Evolutionary conservation across 2,888 invertebrate genomes (phyloP).

Genomic region (Cryptophagus acutangulus): DNA sequence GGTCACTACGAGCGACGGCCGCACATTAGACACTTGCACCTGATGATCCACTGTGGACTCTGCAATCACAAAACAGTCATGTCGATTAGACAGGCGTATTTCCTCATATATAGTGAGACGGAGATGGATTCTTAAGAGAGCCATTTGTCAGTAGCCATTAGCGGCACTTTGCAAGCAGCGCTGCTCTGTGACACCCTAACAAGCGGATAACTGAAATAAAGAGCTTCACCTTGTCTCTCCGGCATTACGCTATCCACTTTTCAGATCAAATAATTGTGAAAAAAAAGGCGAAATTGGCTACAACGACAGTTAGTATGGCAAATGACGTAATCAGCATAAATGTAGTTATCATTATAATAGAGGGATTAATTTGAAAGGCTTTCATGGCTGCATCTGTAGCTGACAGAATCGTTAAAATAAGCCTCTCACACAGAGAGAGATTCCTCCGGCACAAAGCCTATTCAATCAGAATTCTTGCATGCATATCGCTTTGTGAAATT

Average conservation of each 20-base stretch:
- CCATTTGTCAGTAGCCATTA: slow-evolving; percentile 44
- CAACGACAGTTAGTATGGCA: too few relatives aligned
- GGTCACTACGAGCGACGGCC: slow-evolving; percentile 37
- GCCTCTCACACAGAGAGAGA: too few relatives aligned
- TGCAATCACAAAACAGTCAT: slow-evolving; percentile 34
- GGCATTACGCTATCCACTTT: slow-evolving; percentile 38
- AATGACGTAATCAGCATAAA: slow-evolving; percentile 32
- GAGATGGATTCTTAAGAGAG: slow-evolving; percentile 30
- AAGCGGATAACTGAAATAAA: slow-evolving; percentile 45
- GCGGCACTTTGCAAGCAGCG: slow-evolving; percentile 41
- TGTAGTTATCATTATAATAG: slow-evolving; percentile 30
- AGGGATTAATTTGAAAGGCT: slow-evolving; percentile 33
- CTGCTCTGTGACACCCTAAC: slow-evolving; percentile 41
- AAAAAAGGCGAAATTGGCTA: too few relatives aligned
- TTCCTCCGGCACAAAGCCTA: background rate
- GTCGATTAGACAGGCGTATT: too few relatives aligned
- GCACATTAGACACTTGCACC: slow-evolving; percentile 42
- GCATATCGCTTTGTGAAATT: too few relatives aligned
- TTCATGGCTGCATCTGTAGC: slow-evolving; percentile 31
- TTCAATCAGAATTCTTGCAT: background rate
- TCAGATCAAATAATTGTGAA: slow-evolving; percentile 33
- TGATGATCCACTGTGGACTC: slow-evolving; percentile 47
- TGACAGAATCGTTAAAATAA: slow-evolving; percentile 35
- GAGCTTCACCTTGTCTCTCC: slow-evolving; percentile 42
- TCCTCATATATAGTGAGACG: too few relatives aligned